A percentile compares a stretch with the other conserved stretches of the same genome.
Conservation (phyloP, 2,113 vertebrate genomes). For the Actenoides lindsayi region DNA sequence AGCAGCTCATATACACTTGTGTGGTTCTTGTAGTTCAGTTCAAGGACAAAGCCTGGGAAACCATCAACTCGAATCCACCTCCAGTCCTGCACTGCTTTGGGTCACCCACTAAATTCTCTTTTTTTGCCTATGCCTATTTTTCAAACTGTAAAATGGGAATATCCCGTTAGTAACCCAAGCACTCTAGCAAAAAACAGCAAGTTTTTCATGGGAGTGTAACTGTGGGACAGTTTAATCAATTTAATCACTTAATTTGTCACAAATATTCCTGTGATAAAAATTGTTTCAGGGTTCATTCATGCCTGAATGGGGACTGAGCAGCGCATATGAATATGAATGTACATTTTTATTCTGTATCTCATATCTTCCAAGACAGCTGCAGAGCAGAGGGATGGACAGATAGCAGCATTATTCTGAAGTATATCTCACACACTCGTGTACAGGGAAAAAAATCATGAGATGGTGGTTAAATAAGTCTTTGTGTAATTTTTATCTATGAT, state of each 20-base stretch:
- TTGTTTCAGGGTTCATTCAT: not conserved
- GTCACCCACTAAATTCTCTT: not conserved
- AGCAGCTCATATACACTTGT: not conserved
- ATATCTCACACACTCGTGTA: not conserved
- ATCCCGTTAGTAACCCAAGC: not conserved
- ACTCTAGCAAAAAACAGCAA: not conserved
- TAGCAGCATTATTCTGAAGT: not conserved
- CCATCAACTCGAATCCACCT: not conserved
- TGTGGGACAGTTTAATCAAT: not conserved
- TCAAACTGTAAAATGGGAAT: not conserved
- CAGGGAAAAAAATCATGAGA: not conserved
- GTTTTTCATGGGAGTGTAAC: not conserved
- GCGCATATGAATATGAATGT: not conserved
- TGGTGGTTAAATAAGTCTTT: constrained; percentile 21
- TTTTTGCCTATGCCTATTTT: not conserved
- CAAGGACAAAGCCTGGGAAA: not conserved
- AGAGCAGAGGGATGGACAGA: not conserved
- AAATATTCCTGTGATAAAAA: not conserved
- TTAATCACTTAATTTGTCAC: not conserved
- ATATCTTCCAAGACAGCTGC: not conserved
- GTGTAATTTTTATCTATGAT: constrained; percentile 48
- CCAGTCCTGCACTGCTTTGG: not conserved
- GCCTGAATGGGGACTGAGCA: not conserved
- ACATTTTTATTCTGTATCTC: not conserved
- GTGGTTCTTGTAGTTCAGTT: not conserved